Base-by-base conservation (phyloP, 2,888 invertebrate genomes). In the Hypolimnas misippus region DNA sequence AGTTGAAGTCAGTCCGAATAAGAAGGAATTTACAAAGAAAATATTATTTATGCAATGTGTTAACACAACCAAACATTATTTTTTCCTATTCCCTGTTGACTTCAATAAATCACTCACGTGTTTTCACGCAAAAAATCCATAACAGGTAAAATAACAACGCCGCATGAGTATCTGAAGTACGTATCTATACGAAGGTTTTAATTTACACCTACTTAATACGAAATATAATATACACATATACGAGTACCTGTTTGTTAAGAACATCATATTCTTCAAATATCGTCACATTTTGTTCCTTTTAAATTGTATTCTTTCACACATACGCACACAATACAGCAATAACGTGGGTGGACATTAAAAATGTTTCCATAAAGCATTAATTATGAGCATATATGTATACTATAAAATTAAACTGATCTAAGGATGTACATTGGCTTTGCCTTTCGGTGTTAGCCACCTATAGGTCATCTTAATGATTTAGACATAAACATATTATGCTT, bases 21-120 rank as follows among this genome's bases (percentile, higher is more conserved):
- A 61, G 72, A 76, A 76, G 75, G 78, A 76, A 79, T 75, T 75
- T 77, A 69, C 73, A 78, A 75, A 79, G 74, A 80, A 75, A 78
- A 17, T 80, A 82, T 81, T 79, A 81, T 84, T 81, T 83, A 81
- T 81, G 80, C 80, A 84, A 83, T 82, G 81, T 81, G 84, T 78
- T 82, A 84, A 81, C 83, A 78, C 76, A 81, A 74, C 76, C 81
- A 78, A 80, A 78, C 77, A 81, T 84, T 82, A 71, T 79, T 81
- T 77, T 76, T 76, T 82, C 76, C 74, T 81, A 83, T 82, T 85
- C 88, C 86, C 88, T 72, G 77, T 78, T 66, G 87, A 78, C 79
- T 84, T 76, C 78, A 84, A 87, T 88, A 87, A 87, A 88, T 88
- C 87, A 88, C 84, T 88, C 86, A 86, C 79, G 79, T 83, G 84